Conservation (phyloP, 1,140 invertebrate genomes). For the Trichogramma pretiosum region DNA sequence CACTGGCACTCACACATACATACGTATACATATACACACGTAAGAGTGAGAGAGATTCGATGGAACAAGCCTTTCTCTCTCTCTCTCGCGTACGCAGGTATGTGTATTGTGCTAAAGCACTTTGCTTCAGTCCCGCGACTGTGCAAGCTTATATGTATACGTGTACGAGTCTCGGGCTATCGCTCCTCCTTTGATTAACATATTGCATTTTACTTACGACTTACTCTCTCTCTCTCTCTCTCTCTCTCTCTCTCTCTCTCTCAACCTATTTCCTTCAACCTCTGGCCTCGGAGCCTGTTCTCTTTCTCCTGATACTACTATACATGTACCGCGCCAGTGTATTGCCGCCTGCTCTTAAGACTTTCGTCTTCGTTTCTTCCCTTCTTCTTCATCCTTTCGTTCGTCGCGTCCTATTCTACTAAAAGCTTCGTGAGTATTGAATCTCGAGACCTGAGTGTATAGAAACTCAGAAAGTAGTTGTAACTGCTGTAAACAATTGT, state of each 20-base stretch:
- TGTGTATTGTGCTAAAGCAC: conserved; percentile 14
- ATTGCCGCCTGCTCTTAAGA: not conserved
- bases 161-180: not conserved
- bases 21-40: too few species aligned
- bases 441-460: too few species aligned
- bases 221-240: too few species aligned
- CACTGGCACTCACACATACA: not conserved
- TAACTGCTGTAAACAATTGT: too few species aligned
- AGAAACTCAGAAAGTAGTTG: too few species aligned
- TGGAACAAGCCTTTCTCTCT: not conserved
- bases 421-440: too few species aligned
- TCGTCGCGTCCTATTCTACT: too few species aligned
- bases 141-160: too few species aligned
- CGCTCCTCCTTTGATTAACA: conserved; percentile 16
- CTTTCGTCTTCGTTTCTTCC: not conserved
- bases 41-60: too few species aligned
- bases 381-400: conserved; percentile 4
- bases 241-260: too few species aligned
- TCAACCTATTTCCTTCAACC: not conserved
- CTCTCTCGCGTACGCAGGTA: not conserved
- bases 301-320: not conserved
- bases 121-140: conserved; percentile 9
- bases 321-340: not conserved
- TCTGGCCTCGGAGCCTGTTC: not conserved
- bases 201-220: too few species aligned